These are phyloP conservation scores for Uloborus diversus DNA, from an alignment of 1,140 invertebrate genomes.

Conservation along the genomic window DNA sequence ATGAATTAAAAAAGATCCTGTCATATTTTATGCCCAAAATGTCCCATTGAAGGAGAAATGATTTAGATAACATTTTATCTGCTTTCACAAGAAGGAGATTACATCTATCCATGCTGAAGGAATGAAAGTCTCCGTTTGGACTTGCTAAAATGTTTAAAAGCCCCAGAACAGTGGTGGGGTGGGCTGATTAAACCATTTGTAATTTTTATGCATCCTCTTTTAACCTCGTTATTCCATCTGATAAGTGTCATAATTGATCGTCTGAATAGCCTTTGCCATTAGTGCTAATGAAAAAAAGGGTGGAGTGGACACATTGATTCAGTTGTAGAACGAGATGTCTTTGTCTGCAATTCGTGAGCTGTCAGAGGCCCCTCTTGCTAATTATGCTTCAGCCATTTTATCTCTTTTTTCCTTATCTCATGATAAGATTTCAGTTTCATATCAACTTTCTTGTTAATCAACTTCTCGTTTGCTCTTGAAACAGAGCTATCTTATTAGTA, in stretches of 20 bases:
- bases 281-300: constrained; percentile 55
- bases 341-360: constrained; percentile 31
- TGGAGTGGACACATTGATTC: constrained; percentile 50
- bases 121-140: no score
- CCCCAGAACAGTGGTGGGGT: not conserved
- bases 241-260: constrained; percentile 50
- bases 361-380: constrained; percentile 22
- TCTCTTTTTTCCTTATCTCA: not conserved
- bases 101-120: no score
- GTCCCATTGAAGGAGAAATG: no score
- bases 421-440: not conserved
- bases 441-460: not conserved
- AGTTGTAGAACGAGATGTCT: constrained; percentile 27
- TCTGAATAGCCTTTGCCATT: constrained; percentile 41
- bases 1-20: no score
- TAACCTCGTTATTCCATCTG: constrained; percentile 40
- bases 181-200: constrained; percentile 33
- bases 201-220: constrained; percentile 22
- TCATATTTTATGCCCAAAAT: no score
- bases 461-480: no score
- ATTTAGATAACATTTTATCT: no score
- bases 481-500: no score
- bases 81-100: no score
- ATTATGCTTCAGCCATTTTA: not conserved
- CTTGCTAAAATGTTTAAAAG: not conserved